Conservation (phyloP, 2,797 vertebrate genomes). For the Rhynchonycteris naso region DNA sequence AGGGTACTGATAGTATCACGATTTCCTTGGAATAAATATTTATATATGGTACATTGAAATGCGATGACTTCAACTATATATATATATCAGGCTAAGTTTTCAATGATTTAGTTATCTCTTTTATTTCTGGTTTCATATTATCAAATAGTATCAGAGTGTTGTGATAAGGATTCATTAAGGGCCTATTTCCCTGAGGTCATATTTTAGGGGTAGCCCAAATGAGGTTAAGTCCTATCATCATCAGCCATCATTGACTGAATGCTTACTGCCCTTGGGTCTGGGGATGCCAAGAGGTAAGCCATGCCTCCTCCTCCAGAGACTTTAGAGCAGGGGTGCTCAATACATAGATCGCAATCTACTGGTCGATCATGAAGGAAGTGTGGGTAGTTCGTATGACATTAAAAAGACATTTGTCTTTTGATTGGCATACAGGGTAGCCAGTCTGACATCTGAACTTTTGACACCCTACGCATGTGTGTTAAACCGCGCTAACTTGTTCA, state of each 20-base stretch:
- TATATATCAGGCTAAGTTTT: neutral
- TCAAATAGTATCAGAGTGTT: neutral
- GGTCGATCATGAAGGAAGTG: no score
- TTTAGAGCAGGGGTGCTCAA: no score
- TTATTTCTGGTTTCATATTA: neutral
- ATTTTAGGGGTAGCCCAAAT: neutral
- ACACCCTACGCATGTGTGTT: no score
- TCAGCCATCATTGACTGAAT: neutral
- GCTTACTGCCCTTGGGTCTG: neutral
- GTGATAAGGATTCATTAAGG: constrained; percentile 12
- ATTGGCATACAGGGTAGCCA: no score
- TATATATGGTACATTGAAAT: constrained; percentile 22
- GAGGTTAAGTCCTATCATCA: neutral
- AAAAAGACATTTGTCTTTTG: no score
- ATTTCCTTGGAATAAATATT: constrained; percentile 39
- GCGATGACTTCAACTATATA: constrained; percentile 22
- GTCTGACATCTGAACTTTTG: no score
- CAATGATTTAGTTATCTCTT: neutral
- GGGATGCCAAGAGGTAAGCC: neutral
- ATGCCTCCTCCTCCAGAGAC: no score
- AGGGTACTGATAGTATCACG: neutral
- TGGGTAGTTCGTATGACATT: no score
- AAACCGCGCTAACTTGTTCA: no score
- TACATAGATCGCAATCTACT: no score
- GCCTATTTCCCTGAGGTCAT: neutral